Evolutionary conservation across 2,888 invertebrate genomes (phyloP).

Genomic region (Sminthurinus aureus): DNA sequence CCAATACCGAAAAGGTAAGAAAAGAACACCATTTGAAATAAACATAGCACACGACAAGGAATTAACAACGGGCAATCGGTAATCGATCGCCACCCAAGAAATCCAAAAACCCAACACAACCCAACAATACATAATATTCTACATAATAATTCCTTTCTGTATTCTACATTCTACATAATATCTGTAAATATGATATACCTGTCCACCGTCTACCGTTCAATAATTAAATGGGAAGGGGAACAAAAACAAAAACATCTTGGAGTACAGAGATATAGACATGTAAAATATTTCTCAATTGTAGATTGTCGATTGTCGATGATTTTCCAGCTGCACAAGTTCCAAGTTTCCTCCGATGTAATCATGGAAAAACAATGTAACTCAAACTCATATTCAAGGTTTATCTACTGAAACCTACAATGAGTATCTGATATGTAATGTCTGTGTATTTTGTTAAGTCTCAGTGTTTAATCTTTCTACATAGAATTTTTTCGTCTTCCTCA

Average conservation of each 20-base stretch:
- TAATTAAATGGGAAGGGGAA: background rate
- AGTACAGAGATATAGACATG: background rate
- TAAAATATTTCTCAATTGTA: background rate
- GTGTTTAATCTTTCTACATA: too few relatives aligned
- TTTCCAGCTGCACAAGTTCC: constrained; percentile 14
- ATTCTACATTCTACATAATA: too few relatives aligned
- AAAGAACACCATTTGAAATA: too few relatives aligned
- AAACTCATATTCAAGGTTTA: background rate
- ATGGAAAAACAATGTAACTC: constrained; percentile 15
- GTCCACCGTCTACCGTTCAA: background rate
- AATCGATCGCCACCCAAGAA: too few relatives aligned
- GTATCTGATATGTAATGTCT: background rate
- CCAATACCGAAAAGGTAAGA: too few relatives aligned
- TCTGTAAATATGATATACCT: too few relatives aligned
- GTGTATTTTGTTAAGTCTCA: too few relatives aligned
- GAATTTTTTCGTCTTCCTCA: background rate
- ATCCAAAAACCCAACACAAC: too few relatives aligned
- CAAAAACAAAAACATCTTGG: background rate
- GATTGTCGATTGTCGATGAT: background rate
- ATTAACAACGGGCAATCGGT: too few relatives aligned
- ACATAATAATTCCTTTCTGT: too few relatives aligned
- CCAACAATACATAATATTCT: too few relatives aligned
- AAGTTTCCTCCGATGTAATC: constrained; percentile 17
- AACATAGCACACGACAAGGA: too few relatives aligned
- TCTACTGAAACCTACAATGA: background rate